A percentile compares a stretch with the other conserved stretches of the same genome.
Conservation (phyloP, 2,797 vertebrate genomes). For the Enteromius argenteus region DNA sequence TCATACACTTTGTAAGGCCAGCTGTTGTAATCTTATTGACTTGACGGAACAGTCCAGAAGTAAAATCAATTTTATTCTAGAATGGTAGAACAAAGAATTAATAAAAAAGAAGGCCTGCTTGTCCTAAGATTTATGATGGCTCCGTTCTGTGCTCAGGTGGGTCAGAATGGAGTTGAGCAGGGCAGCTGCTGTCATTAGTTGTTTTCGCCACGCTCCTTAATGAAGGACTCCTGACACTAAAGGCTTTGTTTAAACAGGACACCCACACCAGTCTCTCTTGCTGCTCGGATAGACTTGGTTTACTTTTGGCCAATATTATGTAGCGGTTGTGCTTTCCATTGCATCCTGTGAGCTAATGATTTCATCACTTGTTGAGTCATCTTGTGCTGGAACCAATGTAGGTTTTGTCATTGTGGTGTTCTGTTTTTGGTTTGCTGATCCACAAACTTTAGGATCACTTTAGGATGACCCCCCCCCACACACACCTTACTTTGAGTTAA, state of each 20-base stretch:
- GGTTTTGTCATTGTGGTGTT: slow-evolving; percentile 15
- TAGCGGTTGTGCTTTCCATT: slow-evolving; percentile 21
- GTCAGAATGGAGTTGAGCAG: not conserved
- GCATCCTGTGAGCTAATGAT: slow-evolving; percentile 34
- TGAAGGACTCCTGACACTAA: not conserved
- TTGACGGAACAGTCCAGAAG: not conserved
- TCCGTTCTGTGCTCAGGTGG: not conserved
- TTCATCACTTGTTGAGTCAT: slow-evolving; percentile 39
- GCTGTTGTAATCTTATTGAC: not conserved
- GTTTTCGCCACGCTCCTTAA: slow-evolving; percentile 24
- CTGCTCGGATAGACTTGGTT: not conserved
- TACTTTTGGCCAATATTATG: not conserved
- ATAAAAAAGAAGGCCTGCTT: not conserved
- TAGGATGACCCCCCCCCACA: too few species aligned
- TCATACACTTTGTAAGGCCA: not conserved
- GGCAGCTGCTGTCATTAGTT: slow-evolving; percentile 25
- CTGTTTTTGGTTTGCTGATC: not conserved
- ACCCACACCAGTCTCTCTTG: not conserved
- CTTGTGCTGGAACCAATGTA: slow-evolving; percentile 1
- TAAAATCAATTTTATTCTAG: not conserved
- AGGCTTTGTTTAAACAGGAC: slow-evolving; percentile 3
- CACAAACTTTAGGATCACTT: too few species aligned
- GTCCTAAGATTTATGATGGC: slow-evolving; percentile 2
- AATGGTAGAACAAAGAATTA: not conserved
- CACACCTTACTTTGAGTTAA: not conserved